phyloP scores from a whole-genome alignment of 1,140 invertebrate species.

The Venturia canescens region DNA sequence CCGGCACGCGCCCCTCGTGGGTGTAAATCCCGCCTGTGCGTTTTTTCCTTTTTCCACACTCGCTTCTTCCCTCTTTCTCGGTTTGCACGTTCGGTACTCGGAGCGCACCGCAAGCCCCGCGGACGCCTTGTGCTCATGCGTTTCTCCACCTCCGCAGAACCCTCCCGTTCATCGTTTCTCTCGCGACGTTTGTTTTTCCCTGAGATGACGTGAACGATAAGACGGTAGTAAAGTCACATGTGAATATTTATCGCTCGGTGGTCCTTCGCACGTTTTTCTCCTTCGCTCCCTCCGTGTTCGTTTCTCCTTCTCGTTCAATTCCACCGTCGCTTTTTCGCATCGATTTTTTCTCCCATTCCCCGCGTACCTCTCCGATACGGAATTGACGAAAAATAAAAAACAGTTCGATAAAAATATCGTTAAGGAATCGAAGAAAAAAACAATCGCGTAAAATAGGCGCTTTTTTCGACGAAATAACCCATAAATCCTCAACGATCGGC shows the following conservation, averaged over 20 bases:
- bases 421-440: too few relatives aligned
- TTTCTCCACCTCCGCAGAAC: constrained; percentile 14
- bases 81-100: background rate
- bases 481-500: too few relatives aligned
- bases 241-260: constrained; percentile 36
- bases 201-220: constrained; percentile 38
- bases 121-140: background rate
- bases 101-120: background rate
- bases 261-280: background rate
- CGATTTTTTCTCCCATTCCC: too few relatives aligned
- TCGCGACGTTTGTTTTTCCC: constrained; percentile 27
- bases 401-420: too few relatives aligned
- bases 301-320: background rate
- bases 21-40: background rate
- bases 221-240: constrained; percentile 34
- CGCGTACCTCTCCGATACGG: too few relatives aligned
- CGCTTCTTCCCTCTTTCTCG: background rate
- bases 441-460: too few relatives aligned
- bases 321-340: background rate
- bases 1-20: constrained; percentile 3
- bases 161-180: background rate
- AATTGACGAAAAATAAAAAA: too few relatives aligned
- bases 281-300: background rate
- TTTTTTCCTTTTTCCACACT: background rate
- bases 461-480: too few relatives aligned